A percentile compares a stretch with the other conserved stretches of the same genome.
phyloP scores from a whole-genome alignment of 2,888 invertebrate genomes.

The Drosophila antonietae region DNA sequence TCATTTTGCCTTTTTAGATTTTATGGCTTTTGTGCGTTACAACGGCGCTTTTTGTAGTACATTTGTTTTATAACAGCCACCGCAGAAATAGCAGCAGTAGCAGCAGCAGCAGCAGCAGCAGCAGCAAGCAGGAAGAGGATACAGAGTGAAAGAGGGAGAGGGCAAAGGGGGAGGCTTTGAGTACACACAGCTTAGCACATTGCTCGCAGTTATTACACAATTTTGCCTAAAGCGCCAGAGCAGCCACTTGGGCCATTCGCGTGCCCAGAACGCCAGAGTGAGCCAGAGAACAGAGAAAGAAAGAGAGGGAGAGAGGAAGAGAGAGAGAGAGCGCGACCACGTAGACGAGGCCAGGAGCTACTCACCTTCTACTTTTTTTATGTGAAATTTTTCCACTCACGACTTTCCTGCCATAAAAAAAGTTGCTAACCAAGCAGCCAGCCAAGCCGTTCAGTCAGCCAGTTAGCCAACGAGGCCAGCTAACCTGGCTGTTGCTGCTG shows the following conservation, averaged over 20 bases:
- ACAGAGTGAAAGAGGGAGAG: not conserved
- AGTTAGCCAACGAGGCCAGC: constrained; percentile 58
- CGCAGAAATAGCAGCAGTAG: constrained; percentile 46
- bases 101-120: constrained; percentile 30
- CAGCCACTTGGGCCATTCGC: constrained; percentile 62
- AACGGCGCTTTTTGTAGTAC: constrained; percentile 75
- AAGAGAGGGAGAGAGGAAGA: not conserved
- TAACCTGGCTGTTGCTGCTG: constrained; percentile 53
- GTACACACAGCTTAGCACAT: constrained; percentile 72
- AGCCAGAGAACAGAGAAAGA: not conserved
- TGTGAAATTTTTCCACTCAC: constrained; percentile 76
- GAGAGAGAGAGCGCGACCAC: not conserved
- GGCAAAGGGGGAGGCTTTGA: not conserved
- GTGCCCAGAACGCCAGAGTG: constrained; percentile 36
- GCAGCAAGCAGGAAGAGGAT: constrained; percentile 1
- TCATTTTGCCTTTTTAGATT: constrained; percentile 78
- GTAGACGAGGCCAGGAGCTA: constrained; percentile 21
- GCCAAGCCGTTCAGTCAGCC: constrained; percentile 50
- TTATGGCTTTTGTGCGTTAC: constrained; percentile 79
- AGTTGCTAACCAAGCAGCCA: constrained; percentile 65
- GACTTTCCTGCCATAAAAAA: constrained; percentile 54
- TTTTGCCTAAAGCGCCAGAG: constrained; percentile 74
- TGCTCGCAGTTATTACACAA: constrained; percentile 78
- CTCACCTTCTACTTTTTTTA: constrained; percentile 63
- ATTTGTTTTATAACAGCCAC: constrained; percentile 77